phyloP scores from a whole-genome alignment of 64 coral and sea anemone species.

The Orbicella faveolata region DNA sequence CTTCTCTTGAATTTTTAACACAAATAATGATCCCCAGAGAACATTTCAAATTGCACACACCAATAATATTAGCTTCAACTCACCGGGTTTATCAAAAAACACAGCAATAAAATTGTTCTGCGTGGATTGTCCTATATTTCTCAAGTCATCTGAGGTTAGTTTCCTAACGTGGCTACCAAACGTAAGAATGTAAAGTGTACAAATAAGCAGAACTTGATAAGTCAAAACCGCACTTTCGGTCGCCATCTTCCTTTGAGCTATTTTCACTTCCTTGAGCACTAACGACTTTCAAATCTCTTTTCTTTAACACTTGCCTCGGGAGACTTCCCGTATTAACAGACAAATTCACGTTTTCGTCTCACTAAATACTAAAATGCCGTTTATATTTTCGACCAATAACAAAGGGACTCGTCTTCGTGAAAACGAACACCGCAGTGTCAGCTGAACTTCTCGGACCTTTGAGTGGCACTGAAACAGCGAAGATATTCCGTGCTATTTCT shows the following conservation, averaged over 20 bases:
- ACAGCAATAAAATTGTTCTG: constrained; percentile 40
- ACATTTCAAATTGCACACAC: neutral
- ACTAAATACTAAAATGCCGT: neutral
- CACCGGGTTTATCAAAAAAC: constrained; percentile 48
- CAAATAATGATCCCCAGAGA: neutral
- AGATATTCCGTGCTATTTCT: neutral
- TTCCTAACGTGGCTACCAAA: neutral
- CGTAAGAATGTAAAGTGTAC: neutral
- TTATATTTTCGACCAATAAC: constrained; percentile 14
- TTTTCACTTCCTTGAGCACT: neutral
- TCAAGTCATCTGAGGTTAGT: neutral
- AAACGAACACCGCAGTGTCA: neutral
- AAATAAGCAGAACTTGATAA: constrained; percentile 3
- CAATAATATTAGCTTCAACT: neutral
- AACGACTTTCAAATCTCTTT: neutral
- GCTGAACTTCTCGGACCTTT: too few species aligned
- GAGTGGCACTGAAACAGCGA: neutral
- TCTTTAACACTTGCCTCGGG: neutral
- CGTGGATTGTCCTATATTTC: neutral
- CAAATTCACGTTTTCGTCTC: neutral
- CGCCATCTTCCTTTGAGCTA: neutral
- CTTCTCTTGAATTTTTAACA: too few species aligned
- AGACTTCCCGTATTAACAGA: neutral
- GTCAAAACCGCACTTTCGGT: neutral
- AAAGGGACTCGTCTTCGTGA: neutral